Percentiles rank a stretch among this genome's conserved stretches.
These are phyloP conservation scores for Centropus bengalensis DNA, from an alignment of 2,113 vertebrate species.

Conservation along the genomic window DNA sequence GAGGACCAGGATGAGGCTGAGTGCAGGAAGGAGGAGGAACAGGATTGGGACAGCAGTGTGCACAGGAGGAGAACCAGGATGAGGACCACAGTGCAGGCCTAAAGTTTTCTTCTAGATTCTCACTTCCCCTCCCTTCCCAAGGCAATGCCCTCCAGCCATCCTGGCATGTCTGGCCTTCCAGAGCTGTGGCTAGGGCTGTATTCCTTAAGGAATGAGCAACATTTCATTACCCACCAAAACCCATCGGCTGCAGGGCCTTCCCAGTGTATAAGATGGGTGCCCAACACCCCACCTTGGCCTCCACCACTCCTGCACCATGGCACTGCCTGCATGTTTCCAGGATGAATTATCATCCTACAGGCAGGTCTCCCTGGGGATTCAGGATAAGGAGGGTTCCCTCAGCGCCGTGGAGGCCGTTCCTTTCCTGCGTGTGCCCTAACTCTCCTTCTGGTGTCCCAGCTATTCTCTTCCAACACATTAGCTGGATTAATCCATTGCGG, in stretches of 20 bases:
- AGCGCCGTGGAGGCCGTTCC: no score
- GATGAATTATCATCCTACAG: not conserved
- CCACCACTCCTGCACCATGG: not conserved
- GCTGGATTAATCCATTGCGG: constrained; percentile 39
- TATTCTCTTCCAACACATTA: constrained; percentile 18
- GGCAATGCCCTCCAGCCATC: not conserved
- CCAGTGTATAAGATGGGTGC: not conserved
- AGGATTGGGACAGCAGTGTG: no score
- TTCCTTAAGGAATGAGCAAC: not conserved
- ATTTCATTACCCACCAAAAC: not conserved
- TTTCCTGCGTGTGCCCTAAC: not conserved
- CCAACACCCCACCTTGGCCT: not conserved
- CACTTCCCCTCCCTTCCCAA: not conserved
- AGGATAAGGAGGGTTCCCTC: no score
- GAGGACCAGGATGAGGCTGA: fast-evolving
- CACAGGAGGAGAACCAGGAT: not conserved
- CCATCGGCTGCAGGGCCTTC: not conserved
- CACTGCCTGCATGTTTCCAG: not conserved
- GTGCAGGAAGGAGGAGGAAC: no score
- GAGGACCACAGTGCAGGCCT: not conserved
- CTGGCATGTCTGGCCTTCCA: not conserved
- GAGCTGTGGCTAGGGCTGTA: not conserved
- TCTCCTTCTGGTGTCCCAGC: not conserved
- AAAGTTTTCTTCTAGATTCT: not conserved
- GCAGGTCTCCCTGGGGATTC: not conserved